Percentiles rank a stretch among this genome's conserved stretches.
Evolutionary conservation across 2,113 vertebrate genomes (phyloP).

Genomic region (Mellivora capensis): DNA sequence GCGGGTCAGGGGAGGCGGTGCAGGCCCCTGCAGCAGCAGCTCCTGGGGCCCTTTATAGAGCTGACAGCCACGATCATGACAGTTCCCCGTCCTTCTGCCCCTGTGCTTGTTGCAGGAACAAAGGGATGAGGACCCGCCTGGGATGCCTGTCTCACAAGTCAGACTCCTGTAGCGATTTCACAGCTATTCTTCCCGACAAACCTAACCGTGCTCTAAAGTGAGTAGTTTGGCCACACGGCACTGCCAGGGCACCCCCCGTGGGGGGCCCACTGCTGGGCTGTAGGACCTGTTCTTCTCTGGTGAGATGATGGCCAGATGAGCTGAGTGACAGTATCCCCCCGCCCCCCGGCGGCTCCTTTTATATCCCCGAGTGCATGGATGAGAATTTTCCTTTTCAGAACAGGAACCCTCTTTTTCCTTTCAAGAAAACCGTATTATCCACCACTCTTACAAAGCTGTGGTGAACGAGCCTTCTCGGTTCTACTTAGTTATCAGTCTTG

Average conservation of each 20-base stretch:
- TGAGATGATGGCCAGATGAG: background rate
- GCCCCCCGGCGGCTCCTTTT: background rate
- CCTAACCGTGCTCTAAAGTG: constrained; percentile 93
- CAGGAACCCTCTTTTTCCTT: background rate
- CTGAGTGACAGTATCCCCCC: background rate
- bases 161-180: constrained; percentile 96
- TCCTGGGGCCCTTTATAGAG: constrained; percentile 30
- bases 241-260: background rate
- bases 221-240: constrained; percentile 77
- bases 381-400: background rate
- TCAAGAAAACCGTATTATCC: background rate
- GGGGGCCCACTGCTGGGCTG: accelerated
- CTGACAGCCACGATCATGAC: background rate
- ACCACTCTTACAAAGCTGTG: background rate
- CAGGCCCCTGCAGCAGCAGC: background rate
- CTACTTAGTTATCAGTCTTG: background rate
- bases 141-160: constrained; percentile 98
- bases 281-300: background rate
- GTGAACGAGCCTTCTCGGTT: background rate
- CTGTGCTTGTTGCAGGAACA: constrained; percentile 82
- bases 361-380: background rate
- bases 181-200: constrained; percentile 94
- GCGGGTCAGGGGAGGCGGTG: background rate
- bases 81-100: constrained; percentile 27
- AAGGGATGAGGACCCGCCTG: constrained; percentile 96